phyloP scores from a whole-genome alignment of 2,888 invertebrate species.

The Dastarcus helophoroides region DNA sequence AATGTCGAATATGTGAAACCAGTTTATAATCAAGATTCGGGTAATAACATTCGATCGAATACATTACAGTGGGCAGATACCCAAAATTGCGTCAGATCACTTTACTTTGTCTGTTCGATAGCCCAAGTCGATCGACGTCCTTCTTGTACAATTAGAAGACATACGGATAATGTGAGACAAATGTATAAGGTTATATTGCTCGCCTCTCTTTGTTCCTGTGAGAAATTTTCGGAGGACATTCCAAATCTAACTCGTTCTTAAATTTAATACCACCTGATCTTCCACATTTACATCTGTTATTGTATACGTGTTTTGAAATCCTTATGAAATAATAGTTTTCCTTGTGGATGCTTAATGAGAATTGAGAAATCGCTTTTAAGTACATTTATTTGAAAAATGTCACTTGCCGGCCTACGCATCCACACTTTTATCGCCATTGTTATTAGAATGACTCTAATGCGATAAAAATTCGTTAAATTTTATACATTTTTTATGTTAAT shows the following conservation, averaged over 20 bases:
- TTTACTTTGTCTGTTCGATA: constrained; percentile 1
- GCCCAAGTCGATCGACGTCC: background rate
- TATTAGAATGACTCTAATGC: no score
- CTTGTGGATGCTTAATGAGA: no score
- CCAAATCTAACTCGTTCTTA: constrained; percentile 1
- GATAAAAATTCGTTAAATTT: no score
- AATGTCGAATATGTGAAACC: constrained; percentile 22
- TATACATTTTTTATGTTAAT: no score
- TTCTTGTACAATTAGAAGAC: constrained; percentile 1
- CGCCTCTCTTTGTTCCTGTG: constrained; percentile 1
- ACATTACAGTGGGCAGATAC: constrained; percentile 14
- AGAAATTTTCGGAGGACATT: constrained; percentile 1
- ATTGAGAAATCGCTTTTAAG: no score
- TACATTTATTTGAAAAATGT: no score
- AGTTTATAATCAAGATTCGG: constrained; percentile 27
- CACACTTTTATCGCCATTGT: no score
- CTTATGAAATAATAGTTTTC: no score
- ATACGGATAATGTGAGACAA: background rate
- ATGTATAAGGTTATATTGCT: constrained; percentile 1
- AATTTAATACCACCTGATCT: constrained; percentile 1
- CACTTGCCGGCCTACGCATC: no score
- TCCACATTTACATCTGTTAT: no score
- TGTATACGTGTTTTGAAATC: no score
- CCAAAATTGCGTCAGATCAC: constrained; percentile 1
- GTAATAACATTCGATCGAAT: constrained; percentile 22